These are phyloP conservation scores for Struthidea cinerea DNA, from an alignment of 2,113 vertebrate genomes.

Conservation along the genomic window DNA sequence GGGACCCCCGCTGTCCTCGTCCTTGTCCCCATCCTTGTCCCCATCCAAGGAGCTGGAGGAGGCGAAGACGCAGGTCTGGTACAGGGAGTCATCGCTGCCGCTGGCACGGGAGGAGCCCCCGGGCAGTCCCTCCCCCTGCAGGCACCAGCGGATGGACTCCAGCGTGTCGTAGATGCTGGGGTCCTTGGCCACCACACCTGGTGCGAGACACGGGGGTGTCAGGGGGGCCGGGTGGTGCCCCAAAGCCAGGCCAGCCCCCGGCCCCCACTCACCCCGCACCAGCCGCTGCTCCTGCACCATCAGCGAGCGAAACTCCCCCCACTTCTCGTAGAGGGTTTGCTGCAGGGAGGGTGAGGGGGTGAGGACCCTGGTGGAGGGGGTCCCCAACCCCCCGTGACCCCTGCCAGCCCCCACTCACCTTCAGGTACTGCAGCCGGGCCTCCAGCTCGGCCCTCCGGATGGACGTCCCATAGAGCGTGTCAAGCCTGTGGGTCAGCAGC, in stretches of 20 bases:
- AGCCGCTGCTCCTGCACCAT: constrained; percentile 94
- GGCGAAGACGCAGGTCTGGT: constrained; percentile 87
- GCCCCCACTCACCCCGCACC: constrained; percentile 80
- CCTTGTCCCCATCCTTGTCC: not conserved
- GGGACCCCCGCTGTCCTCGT: not conserved
- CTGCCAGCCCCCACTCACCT: constrained; percentile 68
- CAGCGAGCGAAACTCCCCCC: constrained; percentile 90
- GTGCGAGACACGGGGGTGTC: not conserved
- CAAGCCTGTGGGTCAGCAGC: constrained; percentile 72
- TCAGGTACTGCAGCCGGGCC: constrained; percentile 90
- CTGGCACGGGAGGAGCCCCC: constrained; percentile 58
- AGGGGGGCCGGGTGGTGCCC: not conserved
- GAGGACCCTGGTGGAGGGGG: not conserved
- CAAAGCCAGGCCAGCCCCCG: fast-evolving
- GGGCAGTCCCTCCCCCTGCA: constrained; percentile 76
- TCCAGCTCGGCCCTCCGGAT: constrained; percentile 90
- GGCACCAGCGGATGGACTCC: constrained; percentile 83
- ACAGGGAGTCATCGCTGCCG: constrained; percentile 80
- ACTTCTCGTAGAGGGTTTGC: constrained; percentile 96
- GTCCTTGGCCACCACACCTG: constrained; percentile 91
- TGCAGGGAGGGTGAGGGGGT: constrained; percentile 41
- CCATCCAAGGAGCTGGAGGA: constrained; percentile 53
- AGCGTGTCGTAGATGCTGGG: constrained; percentile 88
- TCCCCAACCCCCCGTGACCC: not conserved
- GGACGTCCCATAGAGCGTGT: constrained; percentile 87